Percentiles rank a stretch among this genome's conserved stretches.
Conservation (phyloP, 1,140 invertebrate species). For the Cecropterus lyciades region DNA sequence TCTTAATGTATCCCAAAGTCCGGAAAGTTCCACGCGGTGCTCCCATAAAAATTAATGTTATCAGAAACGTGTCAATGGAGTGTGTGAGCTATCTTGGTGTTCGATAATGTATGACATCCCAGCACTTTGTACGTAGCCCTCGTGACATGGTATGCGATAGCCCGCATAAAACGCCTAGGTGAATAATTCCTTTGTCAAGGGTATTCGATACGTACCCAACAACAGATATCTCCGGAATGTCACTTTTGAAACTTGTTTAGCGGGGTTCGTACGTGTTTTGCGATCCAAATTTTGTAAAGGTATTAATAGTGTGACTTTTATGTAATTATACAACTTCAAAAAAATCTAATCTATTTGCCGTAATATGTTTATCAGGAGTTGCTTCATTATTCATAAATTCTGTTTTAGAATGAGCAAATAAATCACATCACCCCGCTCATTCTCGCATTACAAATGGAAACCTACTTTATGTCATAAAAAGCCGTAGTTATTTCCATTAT, state of each 20-base stretch:
- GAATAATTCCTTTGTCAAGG: conserved; percentile 26
- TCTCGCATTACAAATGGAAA: conserved; percentile 11
- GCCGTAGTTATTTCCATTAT: conserved; percentile 10
- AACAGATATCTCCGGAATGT: conserved; percentile 13
- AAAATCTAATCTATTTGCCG: too few relatives aligned
- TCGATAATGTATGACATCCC: conserved; percentile 39
- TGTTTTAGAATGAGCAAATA: conserved; percentile 3
- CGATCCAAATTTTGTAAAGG: background rate
- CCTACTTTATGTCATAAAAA: conserved; percentile 15
- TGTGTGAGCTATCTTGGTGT: conserved; percentile 39
- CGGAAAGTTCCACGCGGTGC: background rate
- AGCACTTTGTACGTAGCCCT: conserved; percentile 38
- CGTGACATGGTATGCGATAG: conserved; percentile 29
- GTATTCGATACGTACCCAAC: conserved; percentile 16
- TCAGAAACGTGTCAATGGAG: conserved; percentile 31
- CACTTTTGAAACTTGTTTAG: conserved; percentile 18
- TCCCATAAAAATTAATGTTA: conserved; percentile 36
- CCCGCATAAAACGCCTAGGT: conserved; percentile 15
- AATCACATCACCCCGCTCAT: conserved; percentile 1
- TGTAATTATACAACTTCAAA: too few relatives aligned
- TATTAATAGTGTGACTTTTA: too few relatives aligned
- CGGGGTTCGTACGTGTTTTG: background rate
- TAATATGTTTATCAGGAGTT: background rate
- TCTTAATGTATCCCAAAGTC: too few relatives aligned
- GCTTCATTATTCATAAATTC: background rate